phyloP scores from a whole-genome alignment of 2,113 vertebrate genomes.

The Aplodontia rufa region DNA sequence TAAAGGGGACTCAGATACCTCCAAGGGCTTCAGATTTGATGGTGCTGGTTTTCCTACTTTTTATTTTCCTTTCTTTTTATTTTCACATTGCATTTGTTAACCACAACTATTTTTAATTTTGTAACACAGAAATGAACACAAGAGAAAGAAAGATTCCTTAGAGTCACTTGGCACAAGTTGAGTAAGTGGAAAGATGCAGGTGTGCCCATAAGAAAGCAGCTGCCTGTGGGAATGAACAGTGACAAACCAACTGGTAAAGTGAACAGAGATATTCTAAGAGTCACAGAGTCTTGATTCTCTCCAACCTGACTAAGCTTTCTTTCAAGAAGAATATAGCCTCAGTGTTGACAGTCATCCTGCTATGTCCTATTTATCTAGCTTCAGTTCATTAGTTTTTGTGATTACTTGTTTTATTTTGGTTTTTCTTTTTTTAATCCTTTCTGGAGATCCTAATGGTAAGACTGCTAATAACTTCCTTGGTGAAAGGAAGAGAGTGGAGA shows the following conservation, averaged over 20 bases:
- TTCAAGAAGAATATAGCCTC: not conserved
- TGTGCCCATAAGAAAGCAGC: not conserved
- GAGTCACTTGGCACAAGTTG: not conserved
- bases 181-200: not conserved
- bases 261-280: not conserved
- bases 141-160: not conserved
- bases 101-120: not conserved
- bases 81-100: not conserved
- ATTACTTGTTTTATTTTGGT: not conserved
- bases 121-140: not conserved
- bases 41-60: not conserved
- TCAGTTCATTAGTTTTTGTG: not conserved
- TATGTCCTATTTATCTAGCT: not conserved
- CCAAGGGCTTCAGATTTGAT: not conserved
- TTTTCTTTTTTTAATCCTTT: not conserved
- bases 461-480: not conserved
- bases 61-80: not conserved
- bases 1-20: not conserved
- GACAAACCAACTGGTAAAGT: not conserved
- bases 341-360: not conserved
- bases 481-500: not conserved
- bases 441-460: not conserved
- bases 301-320: not conserved
- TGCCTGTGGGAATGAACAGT: not conserved
- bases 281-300: not conserved